Percentiles rank a stretch among this genome's conserved stretches.
Evolutionary conservation across 2,113 vertebrate species (phyloP).

Genomic region (Scortum barcoo): DNA sequence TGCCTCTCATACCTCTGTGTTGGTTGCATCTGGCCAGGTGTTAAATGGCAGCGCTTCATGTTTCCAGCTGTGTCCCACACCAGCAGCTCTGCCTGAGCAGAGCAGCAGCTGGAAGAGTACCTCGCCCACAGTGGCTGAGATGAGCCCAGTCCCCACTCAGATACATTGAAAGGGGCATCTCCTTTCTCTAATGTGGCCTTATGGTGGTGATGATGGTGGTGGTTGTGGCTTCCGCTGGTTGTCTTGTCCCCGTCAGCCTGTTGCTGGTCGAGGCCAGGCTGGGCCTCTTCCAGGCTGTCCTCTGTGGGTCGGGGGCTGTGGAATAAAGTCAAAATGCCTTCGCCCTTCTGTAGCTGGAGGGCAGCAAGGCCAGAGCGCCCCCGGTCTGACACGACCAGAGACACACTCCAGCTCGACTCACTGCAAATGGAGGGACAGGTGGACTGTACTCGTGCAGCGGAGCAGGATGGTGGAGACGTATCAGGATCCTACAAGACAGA

Average conservation of each 20-base stretch:
- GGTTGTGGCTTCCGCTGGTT: background rate
- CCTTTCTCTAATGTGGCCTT: slow-evolving; percentile 63
- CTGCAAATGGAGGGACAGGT: slow-evolving; percentile 73
- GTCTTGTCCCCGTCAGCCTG: slow-evolving; percentile 24
- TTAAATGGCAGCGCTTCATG: slow-evolving; percentile 76
- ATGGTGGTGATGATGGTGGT: slow-evolving; percentile 17
- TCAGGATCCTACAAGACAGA: slow-evolving; percentile 74
- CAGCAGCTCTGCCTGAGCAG: slow-evolving; percentile 73
- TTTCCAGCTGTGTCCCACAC: slow-evolving; percentile 77
- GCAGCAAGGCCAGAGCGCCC: slow-evolving; percentile 82
- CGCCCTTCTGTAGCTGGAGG: slow-evolving; percentile 76
- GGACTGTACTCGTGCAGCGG: slow-evolving; percentile 56
- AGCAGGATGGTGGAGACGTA: slow-evolving; percentile 76
- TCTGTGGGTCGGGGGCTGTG: slow-evolving; percentile 39
- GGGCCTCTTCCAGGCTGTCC: slow-evolving; percentile 12
- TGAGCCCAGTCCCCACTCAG: slow-evolving; percentile 61
- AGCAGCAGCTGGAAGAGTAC: slow-evolving; percentile 84
- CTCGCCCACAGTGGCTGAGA: slow-evolving; percentile 68
- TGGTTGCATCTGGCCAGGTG: slow-evolving; percentile 61
- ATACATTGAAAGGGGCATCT: slow-evolving; percentile 74
- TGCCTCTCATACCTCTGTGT: slow-evolving; percentile 67
- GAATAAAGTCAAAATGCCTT: slow-evolving; percentile 74
- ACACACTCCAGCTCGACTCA: slow-evolving; percentile 77
- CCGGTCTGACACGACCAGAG: slow-evolving; percentile 78
- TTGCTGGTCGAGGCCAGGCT: background rate